Evolutionary conservation across 2,113 vertebrate species (phyloP), one percentile per base, ranked within the genome.

Genomic region (Acanthochromis polyacanthus): DNA sequence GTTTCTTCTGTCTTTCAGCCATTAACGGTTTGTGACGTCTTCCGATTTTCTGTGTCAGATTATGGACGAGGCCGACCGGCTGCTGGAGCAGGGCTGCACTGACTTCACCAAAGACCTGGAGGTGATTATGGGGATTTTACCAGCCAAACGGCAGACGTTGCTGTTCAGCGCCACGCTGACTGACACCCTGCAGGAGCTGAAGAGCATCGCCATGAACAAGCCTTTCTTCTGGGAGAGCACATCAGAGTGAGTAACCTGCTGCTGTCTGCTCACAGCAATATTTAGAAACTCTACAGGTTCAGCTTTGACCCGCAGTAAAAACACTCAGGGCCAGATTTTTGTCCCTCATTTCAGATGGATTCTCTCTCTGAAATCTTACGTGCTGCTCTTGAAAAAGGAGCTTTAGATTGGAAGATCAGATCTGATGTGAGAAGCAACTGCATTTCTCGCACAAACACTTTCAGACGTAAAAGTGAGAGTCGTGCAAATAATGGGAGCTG

Each of bases 211-310:
- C 5, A 92, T 96, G 76, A 98, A 98, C 92, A 87, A 90, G 38
- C 98, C 98, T 0, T 99, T 97, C 94, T 98, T 97, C 90, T 99
- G 97, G 96, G 96, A 99, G 91, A 96, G 96, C 0, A 91, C n/a
- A 8, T 92, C 96, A 0, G 95, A 96, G 98, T 99, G 81, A 95
- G 97, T 67, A 1, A 40, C 55, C 62, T 30, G 22, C 17, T 45
- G 46, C 23, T 45, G 9, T 8, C 67, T 22, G 15, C 10, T 53
- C 14, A 16, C 9, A 32, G 22, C 7, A 28, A 9, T 22, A 28
- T 28, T 30, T 6, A 25, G 8, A 19, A 4, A 19, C 17, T 8
- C 5, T 7, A 3, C 48, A 51, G 16, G 16, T 50, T 50, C 8
- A 1, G 8, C 16, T 17, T 50, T 50, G 48, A 50, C 48, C 48